These are phyloP conservation scores for Drosophila acutilabella DNA, from an alignment of 2,888 invertebrate species.

Conservation along the genomic window DNA sequence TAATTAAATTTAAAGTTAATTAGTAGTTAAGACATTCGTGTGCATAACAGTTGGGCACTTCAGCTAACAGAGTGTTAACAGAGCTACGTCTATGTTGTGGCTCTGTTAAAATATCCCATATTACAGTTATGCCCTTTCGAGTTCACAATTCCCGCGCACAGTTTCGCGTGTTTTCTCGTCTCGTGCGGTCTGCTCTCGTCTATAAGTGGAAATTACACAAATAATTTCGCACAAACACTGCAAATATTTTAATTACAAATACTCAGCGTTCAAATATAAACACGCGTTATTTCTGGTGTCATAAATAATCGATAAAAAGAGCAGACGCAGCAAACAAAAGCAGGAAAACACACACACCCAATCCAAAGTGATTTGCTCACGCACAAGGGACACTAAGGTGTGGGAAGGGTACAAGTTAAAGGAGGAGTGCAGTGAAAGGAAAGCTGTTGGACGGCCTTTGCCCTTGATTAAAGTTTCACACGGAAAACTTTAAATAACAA, in stretches of 20 bases:
- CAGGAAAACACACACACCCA: constrained; percentile 6
- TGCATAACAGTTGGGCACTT: background rate
- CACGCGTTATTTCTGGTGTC: constrained; percentile 47
- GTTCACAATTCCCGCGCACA: constrained; percentile 56
- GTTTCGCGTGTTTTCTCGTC: constrained; percentile 62
- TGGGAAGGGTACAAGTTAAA: too few species aligned
- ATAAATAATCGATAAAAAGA: constrained; percentile 65
- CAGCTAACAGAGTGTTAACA: background rate
- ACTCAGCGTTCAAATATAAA: constrained; percentile 2
- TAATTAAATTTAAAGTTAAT: too few species aligned
- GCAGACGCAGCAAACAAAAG: constrained; percentile 8
- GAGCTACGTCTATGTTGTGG: background rate
- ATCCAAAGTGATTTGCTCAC: background rate
- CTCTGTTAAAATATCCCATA: constrained; percentile 42
- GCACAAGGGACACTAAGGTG: background rate
- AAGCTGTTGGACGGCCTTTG: constrained; percentile 31
- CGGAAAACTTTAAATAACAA: constrained; percentile 16
- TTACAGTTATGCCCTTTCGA: constrained; percentile 42
- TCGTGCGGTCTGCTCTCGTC: constrained; percentile 42
- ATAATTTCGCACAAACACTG: constrained; percentile 25
- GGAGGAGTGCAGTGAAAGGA: background rate
- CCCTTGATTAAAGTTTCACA: constrained; percentile 50
- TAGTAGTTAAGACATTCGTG: too few species aligned
- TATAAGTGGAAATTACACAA: constrained; percentile 12
- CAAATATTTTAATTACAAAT: constrained; percentile 41